Base-by-base conservation (phyloP, 2,113 vertebrate species). In the Actenoides hombroni region DNA sequence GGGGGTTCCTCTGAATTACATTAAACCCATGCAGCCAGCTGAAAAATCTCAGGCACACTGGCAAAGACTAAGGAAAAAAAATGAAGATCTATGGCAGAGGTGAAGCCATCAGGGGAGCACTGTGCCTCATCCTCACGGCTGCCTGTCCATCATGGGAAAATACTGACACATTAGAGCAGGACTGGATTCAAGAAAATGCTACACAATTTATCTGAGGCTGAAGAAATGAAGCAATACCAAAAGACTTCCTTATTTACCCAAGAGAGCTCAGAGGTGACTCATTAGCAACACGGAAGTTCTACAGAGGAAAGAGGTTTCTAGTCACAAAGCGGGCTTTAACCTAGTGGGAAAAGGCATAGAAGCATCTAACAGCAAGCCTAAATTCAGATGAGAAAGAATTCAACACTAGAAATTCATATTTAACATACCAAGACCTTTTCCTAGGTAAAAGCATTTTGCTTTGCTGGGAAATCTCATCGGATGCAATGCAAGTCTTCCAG, bases 121-220 rank as follows among this genome's bases (percentile, higher is more conserved):
- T 0, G 1, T 33, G 33, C 13, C 23, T 35, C 8, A 2, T 73
- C 53, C 42, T 3, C 3, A 17, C 0, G 10, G 54, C 26, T 0
- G 2, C 39, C 37, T 1, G 1, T 83, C 42, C 13, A 5, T 39
- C 53, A 74, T 16, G 17, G 59, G 24, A 74, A 70, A 83, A 63
- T n/a, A 74, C 15, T 8, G 37, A 67, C 68, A 86, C 26, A 40
- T 3, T 65, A 73, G 24, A 91, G 49, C n/a, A 67, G 15, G n/a
- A 42, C 1, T 40, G 31, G 51, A 78, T 61, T 67, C 19, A 90
- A 65, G 40, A 88, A 88, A 90, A 76, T n/a, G 29, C 54, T 46
- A 71, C 25, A 74, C 44, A 80, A 63, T 74, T 69, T 65, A 91
- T 48, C 35, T 56, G 56, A 75, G 54, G 63, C 17, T n/a, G 26